These are phyloP conservation scores for Drosophila nr. medialis DNA, from an alignment of 2,888 invertebrate genomes.

Conservation along the genomic window DNA sequence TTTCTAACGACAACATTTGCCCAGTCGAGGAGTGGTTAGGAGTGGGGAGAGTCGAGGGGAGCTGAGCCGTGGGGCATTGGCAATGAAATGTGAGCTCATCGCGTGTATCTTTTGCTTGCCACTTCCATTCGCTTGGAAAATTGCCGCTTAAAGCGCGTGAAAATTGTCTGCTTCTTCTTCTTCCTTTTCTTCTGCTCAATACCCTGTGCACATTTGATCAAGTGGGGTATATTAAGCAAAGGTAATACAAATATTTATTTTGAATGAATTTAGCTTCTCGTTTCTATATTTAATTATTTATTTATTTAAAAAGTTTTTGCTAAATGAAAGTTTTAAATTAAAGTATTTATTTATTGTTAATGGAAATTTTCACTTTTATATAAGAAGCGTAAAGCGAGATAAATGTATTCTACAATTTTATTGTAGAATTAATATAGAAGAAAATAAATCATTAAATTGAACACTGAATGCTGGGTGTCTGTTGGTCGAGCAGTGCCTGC, in stretches of 20 bases:
- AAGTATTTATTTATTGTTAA: too few relatives aligned
- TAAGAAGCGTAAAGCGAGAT: too few relatives aligned
- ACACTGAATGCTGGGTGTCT: neutral
- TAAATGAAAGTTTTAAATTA: too few relatives aligned
- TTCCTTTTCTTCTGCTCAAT: slow-evolving; percentile 3
- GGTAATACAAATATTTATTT: neutral
- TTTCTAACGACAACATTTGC: slow-evolving; percentile 29
- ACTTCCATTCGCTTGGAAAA: slow-evolving; percentile 71
- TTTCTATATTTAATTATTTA: neutral
- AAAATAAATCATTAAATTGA: neutral
- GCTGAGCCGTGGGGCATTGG: slow-evolving; percentile 46
- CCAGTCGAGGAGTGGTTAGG: neutral
- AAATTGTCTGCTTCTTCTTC: slow-evolving; percentile 33
- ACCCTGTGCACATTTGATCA: slow-evolving; percentile 4
- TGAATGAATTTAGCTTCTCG: neutral
- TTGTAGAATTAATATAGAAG: neutral
- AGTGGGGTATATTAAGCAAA: neutral
- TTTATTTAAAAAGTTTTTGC: neutral
- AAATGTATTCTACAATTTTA: neutral
- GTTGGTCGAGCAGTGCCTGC: neutral
- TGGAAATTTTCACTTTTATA: too few relatives aligned
- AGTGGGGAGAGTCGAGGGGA: neutral
- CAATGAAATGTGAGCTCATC: slow-evolving; percentile 78
- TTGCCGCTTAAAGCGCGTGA: slow-evolving; percentile 69
- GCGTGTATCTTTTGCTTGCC: slow-evolving; percentile 55